A percentile compares a stretch with the other conserved stretches of the same genome.
phyloP scores from a whole-genome alignment of 2,797 vertebrate species.

The Taenioides sp. region DNA sequence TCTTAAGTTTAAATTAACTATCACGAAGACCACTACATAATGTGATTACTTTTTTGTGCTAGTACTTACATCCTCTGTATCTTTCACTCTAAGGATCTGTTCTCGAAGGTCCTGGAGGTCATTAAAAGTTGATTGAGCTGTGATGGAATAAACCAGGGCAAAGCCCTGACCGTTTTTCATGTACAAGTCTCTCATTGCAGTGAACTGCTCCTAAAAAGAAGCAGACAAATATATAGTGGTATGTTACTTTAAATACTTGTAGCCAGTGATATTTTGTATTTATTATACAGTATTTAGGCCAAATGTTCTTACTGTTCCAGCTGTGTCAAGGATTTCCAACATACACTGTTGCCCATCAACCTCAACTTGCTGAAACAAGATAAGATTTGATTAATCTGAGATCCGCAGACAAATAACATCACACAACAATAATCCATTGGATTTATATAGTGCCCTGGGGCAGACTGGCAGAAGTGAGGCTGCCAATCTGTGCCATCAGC shows the following conservation, averaged over 20 bases:
- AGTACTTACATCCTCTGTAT: slow-evolving; percentile 68
- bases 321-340: slow-evolving; percentile 96
- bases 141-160: slow-evolving; percentile 95
- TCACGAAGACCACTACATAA: not conserved
- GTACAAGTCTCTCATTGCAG: slow-evolving; percentile 94
- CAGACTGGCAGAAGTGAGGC: too few species aligned
- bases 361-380: slow-evolving; percentile 89
- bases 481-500: too few species aligned
- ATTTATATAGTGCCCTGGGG: too few species aligned
- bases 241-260: not conserved
- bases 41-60: not conserved
- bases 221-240: not conserved
- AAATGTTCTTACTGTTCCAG: slow-evolving; percentile 86
- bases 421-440: not conserved
- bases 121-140: slow-evolving; percentile 96
- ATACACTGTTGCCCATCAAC: slow-evolving; percentile 95
- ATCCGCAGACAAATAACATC: not conserved
- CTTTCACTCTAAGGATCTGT: slow-evolving; percentile 95
- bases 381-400: not conserved
- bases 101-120: slow-evolving; percentile 93
- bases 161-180: slow-evolving; percentile 98
- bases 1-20: not conserved
- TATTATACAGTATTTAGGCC: not conserved
- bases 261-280: not conserved
- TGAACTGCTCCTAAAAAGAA: slow-evolving; percentile 89